A percentile compares a stretch with the other conserved stretches of the same genome.
Evolutionary conservation across 23 tunicate genomes (phyloP).

Genomic region (Ascidia mentula): DNA sequence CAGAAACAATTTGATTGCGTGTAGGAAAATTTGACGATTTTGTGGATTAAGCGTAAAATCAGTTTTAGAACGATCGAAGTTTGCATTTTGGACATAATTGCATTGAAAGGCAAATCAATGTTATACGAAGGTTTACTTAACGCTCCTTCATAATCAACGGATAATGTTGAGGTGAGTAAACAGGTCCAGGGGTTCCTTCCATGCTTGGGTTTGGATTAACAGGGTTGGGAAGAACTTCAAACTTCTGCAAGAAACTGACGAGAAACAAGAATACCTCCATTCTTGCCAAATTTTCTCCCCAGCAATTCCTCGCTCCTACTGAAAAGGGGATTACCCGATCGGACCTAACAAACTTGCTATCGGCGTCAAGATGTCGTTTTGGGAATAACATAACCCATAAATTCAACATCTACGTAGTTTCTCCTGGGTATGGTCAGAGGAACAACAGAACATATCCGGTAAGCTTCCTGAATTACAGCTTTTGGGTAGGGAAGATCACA

Average conservation of each 20-base stretch:
- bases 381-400: conserved; percentile 21
- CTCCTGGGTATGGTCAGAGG: neutral
- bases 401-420: neutral
- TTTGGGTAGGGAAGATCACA: neutral
- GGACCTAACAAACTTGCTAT: neutral
- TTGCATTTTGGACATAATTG: too few species aligned
- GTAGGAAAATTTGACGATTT: too few species aligned
- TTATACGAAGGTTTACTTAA: too few species aligned
- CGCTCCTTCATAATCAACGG: neutral
- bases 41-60: too few species aligned
- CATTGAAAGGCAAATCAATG: too few species aligned
- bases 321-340: neutral
- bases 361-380: neutral
- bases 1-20: too few species aligned
- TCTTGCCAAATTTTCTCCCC: neutral
- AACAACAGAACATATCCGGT: neutral
- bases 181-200: neutral
- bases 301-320: neutral
- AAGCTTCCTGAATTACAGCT: conserved; percentile 10
- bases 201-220: neutral
- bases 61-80: too few species aligned
- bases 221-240: neutral
- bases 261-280: neutral
- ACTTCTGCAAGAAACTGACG: neutral
- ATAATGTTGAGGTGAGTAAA: neutral